Base-by-base conservation (phyloP, 2,888 invertebrate species). In the Vesta saturnalis region DNA sequence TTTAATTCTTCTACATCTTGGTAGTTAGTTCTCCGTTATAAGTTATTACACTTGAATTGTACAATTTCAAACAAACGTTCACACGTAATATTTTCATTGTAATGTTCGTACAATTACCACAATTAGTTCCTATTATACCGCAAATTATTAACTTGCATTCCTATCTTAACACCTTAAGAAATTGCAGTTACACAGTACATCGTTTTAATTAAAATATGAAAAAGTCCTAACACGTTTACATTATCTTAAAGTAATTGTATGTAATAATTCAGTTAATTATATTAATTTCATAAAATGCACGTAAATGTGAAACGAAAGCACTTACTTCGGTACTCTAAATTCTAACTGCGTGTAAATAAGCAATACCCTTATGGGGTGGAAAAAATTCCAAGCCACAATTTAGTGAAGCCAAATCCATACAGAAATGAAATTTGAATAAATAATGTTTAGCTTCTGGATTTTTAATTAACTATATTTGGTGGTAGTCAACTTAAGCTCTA, bases 361-460 rank as follows among this genome's bases (percentile, higher is more conserved):
- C n/a, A n/a, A n/a, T n/a, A n/a, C n/a, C n/a, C n/a, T n/a, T n/a
- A n/a, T n/a, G n/a, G n/a, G n/a, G n/a, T n/a, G n/a, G n/a, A n/a
- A n/a, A n/a, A n/a, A n/a, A n/a, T n/a, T n/a, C n/a, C n/a, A n/a
- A n/a, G n/a, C n/a, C 39, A n/a, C 12, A 39, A n/a, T 39, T 39
- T n/a, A 60, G 65, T 65, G 60, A 55, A 65, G 65, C 18, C 15
- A 58, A 64, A 39, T 60, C 55, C 39, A 62, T 54, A 69, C 65
- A 70, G 64, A 71, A 65, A 61, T 56, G 52, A 71, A 63, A 69
- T 69, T 69, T 69, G 64, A 71, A 71, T 71, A 71, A 69, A 69
- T 71, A 69, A 71, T 59, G 46, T 54, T 55, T 69, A 69, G 71
- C 71, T 71, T 71, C 71, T 71, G 71, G 69, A 65, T 67, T 69